A percentile compares a stretch with the other conserved stretches of the same genome.
These are phyloP conservation scores for Leptinotarsa texana DNA, from an alignment of 1,140 invertebrate species.

Conservation along the genomic window DNA sequence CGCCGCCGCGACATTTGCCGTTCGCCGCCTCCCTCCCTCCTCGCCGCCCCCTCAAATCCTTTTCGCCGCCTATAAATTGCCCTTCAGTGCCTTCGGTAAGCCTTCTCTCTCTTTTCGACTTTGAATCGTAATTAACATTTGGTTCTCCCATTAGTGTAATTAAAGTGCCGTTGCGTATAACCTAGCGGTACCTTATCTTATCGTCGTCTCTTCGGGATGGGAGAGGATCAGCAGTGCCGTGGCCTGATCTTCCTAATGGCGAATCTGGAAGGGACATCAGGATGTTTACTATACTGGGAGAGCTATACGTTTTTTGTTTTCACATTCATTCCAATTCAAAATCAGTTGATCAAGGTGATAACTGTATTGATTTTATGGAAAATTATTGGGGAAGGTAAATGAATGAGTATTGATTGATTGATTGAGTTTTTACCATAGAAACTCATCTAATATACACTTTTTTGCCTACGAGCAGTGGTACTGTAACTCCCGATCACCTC, in stretches of 20 bases:
- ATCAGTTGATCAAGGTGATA: too few species aligned
- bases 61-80: conserved; percentile 14
- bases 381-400: too few species aligned
- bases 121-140: conserved; percentile 75
- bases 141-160: conserved; percentile 73
- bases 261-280: too few species aligned
- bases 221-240: conserved; percentile 9
- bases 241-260: background rate
- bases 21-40: background rate
- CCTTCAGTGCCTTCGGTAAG: conserved; percentile 13
- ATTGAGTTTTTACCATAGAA: too few species aligned
- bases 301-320: too few species aligned
- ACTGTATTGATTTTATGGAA: too few species aligned
- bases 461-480: too few species aligned
- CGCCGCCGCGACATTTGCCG: conserved; percentile 6
- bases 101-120: conserved; percentile 63
- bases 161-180: conserved; percentile 64
- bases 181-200: conserved; percentile 55
- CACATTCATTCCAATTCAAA: too few species aligned
- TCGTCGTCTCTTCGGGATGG: conserved; percentile 25
- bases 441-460: too few species aligned
- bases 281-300: too few species aligned
- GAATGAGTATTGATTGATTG: too few species aligned
- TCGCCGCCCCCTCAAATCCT: background rate
- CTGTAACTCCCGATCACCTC: too few species aligned